Conservation (phyloP, 2,888 invertebrate species). For the Drosophila vallismaia region DNA sequence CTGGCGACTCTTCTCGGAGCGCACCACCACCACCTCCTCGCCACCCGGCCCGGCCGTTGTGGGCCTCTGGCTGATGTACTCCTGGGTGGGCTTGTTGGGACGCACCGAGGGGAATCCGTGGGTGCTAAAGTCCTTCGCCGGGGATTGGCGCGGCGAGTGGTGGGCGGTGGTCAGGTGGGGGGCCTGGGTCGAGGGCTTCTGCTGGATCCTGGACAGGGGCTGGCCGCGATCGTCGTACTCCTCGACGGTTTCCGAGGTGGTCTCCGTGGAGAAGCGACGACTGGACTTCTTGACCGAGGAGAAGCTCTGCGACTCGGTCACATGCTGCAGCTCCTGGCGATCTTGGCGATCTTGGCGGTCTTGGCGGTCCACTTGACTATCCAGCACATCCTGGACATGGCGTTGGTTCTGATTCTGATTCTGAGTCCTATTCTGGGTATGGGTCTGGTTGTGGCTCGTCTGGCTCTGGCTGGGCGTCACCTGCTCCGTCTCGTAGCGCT, state of each 20-base stretch:
- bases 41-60: constrained; percentile 45
- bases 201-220: constrained; percentile 31
- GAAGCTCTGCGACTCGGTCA: constrained; percentile 67
- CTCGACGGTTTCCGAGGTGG: constrained; percentile 81
- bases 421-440: constrained; percentile 35
- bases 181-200: constrained; percentile 4
- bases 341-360: constrained; percentile 26
- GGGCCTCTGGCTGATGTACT: constrained; percentile 64
- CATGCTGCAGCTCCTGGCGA: constrained; percentile 52
- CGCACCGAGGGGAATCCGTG: constrained; percentile 80
- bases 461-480: constrained; percentile 45
- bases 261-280: constrained; percentile 81
- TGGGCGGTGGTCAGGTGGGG: neutral
- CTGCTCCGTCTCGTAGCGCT: constrained; percentile 87
- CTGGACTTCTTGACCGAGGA: constrained; percentile 81
- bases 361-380: constrained; percentile 62
- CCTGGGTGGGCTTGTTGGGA: constrained; percentile 72
- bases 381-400: constrained; percentile 25
- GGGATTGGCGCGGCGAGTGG: constrained; percentile 45
- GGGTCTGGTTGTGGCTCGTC: constrained; percentile 43
- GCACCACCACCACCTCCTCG: constrained; percentile 71
- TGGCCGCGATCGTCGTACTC: constrained; percentile 63
- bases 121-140: constrained; percentile 66
- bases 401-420: constrained; percentile 33
- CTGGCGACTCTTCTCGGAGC: constrained; percentile 73